Conservation (phyloP, 2,113 vertebrate genomes). For the Ictalurus furcatus region DNA sequence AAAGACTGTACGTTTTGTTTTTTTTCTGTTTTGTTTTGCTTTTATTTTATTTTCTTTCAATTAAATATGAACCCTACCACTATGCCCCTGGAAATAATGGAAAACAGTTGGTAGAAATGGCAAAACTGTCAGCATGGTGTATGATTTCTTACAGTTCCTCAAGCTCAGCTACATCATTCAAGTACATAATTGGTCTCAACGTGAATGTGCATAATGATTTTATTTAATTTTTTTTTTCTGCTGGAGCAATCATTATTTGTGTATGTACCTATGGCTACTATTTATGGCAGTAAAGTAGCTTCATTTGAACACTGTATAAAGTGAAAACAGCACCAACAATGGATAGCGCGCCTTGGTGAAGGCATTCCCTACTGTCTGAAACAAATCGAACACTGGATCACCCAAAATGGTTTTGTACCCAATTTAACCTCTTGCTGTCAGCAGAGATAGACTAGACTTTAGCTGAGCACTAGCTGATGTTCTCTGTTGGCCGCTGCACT, state of each 20-base stretch:
- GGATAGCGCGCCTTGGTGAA: not conserved
- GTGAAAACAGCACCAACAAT: not conserved
- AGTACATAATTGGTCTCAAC: not conserved
- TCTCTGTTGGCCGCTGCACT: not conserved
- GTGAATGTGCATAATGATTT: not conserved
- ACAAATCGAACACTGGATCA: not conserved
- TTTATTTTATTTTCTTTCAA: not conserved
- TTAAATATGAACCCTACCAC: not conserved
- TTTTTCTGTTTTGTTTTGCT: not conserved
- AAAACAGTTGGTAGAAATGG: not conserved
- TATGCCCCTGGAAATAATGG: not conserved
- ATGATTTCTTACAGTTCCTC: not conserved
- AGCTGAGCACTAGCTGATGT: not conserved
- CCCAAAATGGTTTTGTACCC: not conserved
- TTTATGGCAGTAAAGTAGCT: not conserved
- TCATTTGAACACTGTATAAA: not conserved
- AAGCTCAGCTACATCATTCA: not conserved
- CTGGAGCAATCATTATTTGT: not conserved
- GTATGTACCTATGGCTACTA: not conserved
- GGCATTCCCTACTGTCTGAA: not conserved
- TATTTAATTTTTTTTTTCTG: not conserved
- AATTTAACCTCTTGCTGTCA: slow-evolving; percentile 2
- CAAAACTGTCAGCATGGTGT: not conserved
- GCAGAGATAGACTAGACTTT: not conserved
- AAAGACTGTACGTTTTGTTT: not conserved